Evolutionary conservation across 2,797 vertebrate genomes (phyloP), one percentile per base, ranked within the genome.

Genomic region (Balearica regulorum): DNA sequence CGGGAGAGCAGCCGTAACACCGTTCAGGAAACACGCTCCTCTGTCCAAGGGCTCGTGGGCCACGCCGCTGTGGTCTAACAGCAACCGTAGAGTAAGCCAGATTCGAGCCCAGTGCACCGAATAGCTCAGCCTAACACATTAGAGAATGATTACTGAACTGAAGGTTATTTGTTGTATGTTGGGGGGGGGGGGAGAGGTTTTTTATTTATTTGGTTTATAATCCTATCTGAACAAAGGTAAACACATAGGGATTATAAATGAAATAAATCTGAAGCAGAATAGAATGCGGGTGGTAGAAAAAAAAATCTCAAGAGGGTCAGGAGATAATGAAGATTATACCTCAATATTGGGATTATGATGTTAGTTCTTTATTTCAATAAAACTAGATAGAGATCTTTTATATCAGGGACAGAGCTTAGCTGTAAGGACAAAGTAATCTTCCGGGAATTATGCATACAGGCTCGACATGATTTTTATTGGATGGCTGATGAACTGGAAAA

Each of bases 341-440:
- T 98, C 97, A 98, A 98, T 98, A 98, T 98, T 98, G 98, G 97
- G 98, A 98, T 98, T 98, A 98, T 97, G 97, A 98, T 97, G 97
- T 98, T 98, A 98, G 98, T 98, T 98, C 98, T 98, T 98, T 98
- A 98, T 98, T 98, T 98, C 97, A 98, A 98, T 98, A 98, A 98
- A 98, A 98, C 97, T 98, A 97, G 98, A 98, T 98, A 98, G 97
- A 98, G 98, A 98, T 98, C 97, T 98, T 98, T 98, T 97, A 97
- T 98, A 98, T 98, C 98, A 98, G 98, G 97, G 98, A 98, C 97
- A 98, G 97, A 95, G 98, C 97, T 98, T 98, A 98, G 97, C 98
- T 97, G 97, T 98, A 98, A 98, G 97, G 97, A 98, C 97, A 97
- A 97, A 98, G 98, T 98, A 98, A 98, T 98, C 98, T 98, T 98